Evolutionary conservation across 2,113 vertebrate species (phyloP).

Genomic region (Marcusenius ussheri): DNA sequence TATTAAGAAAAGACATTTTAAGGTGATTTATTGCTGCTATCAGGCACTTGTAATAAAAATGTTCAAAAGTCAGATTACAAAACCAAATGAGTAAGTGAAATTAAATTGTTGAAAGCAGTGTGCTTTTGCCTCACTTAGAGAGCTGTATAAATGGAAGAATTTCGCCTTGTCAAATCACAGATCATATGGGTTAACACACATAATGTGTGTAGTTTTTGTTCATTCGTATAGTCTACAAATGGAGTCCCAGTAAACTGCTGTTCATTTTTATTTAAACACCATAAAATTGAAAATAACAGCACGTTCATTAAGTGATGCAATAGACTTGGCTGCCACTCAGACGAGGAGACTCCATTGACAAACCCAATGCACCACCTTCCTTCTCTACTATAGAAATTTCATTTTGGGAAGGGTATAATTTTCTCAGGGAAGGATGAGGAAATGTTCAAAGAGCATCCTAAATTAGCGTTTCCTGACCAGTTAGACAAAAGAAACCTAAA

Average conservation of each 20-base stretch:
- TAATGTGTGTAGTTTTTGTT: background rate
- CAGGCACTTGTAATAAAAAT: slow-evolving; percentile 5
- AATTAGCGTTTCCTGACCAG: background rate
- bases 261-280: background rate
- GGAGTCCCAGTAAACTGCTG: background rate
- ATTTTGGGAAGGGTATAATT: background rate
- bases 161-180: background rate
- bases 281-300: background rate
- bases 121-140: slow-evolving; percentile 29
- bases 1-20: slow-evolving; percentile 24
- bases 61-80: background rate
- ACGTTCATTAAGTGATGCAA: background rate
- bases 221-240: background rate
- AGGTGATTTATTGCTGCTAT: slow-evolving; percentile 12
- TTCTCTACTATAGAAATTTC: background rate
- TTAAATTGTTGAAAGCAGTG: slow-evolving; percentile 19
- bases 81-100: slow-evolving; percentile 31
- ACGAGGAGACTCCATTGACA: background rate
- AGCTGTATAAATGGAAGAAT: background rate
- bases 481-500: background rate
- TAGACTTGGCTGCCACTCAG: background rate
- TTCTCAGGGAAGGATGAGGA: background rate
- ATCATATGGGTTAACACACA: background rate
- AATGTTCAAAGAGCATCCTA: background rate
- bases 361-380: background rate